Evolutionary conservation across 64 coral and sea anemone genomes (phyloP), one percentile per base, ranked within the genome.

Genomic region (Montipora sp.): DNA sequence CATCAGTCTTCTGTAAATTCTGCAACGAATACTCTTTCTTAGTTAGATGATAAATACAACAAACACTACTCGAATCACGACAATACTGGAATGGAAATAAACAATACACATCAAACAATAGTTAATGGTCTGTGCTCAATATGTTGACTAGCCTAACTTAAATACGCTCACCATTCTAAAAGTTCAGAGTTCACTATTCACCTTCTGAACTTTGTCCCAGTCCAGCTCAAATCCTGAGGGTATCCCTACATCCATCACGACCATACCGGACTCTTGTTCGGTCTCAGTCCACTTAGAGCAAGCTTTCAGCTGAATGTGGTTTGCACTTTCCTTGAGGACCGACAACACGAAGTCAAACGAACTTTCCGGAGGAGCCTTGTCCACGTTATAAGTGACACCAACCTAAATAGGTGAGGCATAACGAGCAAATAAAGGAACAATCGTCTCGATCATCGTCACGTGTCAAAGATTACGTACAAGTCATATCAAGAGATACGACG

Each of bases 341-440:
- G 63, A 59, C 48, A 92, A 47, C 16, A 47, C 18, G 75, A 97
- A 97, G 80, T 84, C 89, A 51, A 97, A 97, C n/a, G 91, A 79
- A 43, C 61, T 90, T 51, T 88, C 87, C 22, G 81, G 77, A n/a
- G 94, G 90, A 6, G 94, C 74, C 27, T 93, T 94, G 68, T 98
- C 86, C 46, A 98, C 97, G 79, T 98, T 79, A 74, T 98, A 98
- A 0, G 91, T 87, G 59, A 98, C 97, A 19, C 97, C 97, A 55
- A 98, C 88, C 87, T 98, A 2, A 23, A 72, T 24, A 83, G 49
- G 50, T 72, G 13, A 46, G 7, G 57, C 12, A 50, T 8, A 57
- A 57, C 11, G 6, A 57, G 7, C 6, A 57, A 57, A 8, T 11
- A 11, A 7, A 36, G 36, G 36, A 36, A 36, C 96, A 22, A 98